Evolutionary conservation across 2,797 vertebrate species (phyloP).

Genomic region (Pseudotriccus pelzelni): DNA sequence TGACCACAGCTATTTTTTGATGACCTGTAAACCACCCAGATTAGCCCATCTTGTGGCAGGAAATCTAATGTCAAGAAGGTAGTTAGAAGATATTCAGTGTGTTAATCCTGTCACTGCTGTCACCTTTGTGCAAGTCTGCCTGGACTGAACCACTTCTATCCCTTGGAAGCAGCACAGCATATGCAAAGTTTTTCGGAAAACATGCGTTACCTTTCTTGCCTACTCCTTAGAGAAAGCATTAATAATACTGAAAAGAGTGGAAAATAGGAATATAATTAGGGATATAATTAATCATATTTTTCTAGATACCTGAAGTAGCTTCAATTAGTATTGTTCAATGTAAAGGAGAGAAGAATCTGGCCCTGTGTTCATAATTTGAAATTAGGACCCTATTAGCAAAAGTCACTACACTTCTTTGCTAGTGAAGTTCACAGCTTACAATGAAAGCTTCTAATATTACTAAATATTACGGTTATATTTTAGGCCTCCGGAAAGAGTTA

Average conservation of each 20-base stretch:
- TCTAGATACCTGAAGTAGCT: not conserved
- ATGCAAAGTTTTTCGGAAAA: not conserved
- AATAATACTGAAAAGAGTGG: slow-evolving; percentile 10
- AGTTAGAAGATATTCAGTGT: not conserved
- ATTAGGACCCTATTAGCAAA: slow-evolving; percentile 21
- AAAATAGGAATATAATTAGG: not conserved
- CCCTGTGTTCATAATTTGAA: not conserved
- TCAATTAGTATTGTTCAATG: not conserved
- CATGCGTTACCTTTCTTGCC: not conserved
- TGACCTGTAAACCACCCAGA: not conserved
- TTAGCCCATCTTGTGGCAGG: not conserved
- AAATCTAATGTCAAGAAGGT: not conserved
- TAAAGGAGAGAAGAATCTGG: slow-evolving; percentile 18
- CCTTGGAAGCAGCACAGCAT: not conserved
- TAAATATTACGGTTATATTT: slow-evolving; percentile 45
- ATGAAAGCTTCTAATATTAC: not conserved
- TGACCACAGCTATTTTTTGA: not conserved
- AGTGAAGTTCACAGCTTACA: slow-evolving; percentile 13
- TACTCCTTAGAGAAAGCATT: not conserved
- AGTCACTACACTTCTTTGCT: not conserved
- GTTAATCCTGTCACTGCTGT: not conserved
- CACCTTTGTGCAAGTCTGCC: not conserved
- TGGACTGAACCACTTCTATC: not conserved
- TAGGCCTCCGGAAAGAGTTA: slow-evolving; percentile 47
- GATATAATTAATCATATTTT: not conserved